Evolutionary conservation across 1,140 invertebrate species (phyloP), one percentile per base, ranked within the genome.

Genomic region (Trichonephila inaurata): DNA sequence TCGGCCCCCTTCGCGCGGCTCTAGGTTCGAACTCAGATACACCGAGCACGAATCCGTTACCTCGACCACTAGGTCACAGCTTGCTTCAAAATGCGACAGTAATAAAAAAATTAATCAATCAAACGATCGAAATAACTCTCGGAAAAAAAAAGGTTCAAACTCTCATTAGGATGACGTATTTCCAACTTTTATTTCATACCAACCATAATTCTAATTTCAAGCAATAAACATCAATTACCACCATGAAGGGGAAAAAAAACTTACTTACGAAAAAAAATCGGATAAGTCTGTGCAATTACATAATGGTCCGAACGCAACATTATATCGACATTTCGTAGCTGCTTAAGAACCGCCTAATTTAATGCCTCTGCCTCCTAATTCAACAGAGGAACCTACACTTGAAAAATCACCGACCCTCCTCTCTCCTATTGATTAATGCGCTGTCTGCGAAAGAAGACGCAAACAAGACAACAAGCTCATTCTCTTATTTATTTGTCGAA

Each of bases 391-490:
- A 88, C 18, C 8, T n/a, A 19, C 86, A 18, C 62, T 88, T 89
- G 88, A 89, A 89, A 89, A 89, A 89, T 89, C 33, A 61, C 58
- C 66, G 18, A 16, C n/a, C 40, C 24, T 88, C 16, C 40, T 51
- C 69, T 19, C 24, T 77, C 44, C 40, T 24, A 77, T 89, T 89
- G 88, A 89, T 89, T 89, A 89, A 89, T 89, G 44, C 88, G 28
- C 19, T 16, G 19, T 77, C 64, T 33, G 62, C 16, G 60, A 28
- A 72, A 51, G 61, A 51, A 85, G 81, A 85, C 77, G 21, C 77
- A 92, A 92, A 92, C 90, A 92, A 92, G 90, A 85, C 90, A 92
- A 92, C 90, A 92, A 28, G 51, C 89, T 77, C 33, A 91, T 82
- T 60, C 89, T 12, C 33, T 85, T 92, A 92, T 92, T 92, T 83